These are phyloP conservation scores for Passer montanus DNA, from an alignment of 2,113 vertebrate genomes.

Conservation along the genomic window DNA sequence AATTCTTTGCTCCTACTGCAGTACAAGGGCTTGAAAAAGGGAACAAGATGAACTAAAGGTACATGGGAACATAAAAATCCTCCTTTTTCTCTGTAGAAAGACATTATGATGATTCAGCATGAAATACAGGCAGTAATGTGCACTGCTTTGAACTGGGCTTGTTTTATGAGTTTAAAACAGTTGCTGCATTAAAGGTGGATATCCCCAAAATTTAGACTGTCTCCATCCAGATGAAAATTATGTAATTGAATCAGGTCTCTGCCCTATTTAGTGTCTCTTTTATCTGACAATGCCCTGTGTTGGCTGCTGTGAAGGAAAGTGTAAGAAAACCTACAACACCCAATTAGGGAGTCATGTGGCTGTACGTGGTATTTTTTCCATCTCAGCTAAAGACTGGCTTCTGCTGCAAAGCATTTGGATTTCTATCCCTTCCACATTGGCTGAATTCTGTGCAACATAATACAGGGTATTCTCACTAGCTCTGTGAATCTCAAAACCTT, in stretches of 20 bases:
- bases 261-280: background rate
- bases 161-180: constrained; percentile 24
- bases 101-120: constrained; percentile 25
- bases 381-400: constrained; percentile 1
- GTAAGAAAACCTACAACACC: background rate
- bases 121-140: background rate
- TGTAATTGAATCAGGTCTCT: background rate
- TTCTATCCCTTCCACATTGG: background rate
- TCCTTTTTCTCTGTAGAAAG: background rate
- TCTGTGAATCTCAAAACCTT: background rate
- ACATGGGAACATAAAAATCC: constrained; percentile 12
- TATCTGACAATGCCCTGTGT: background rate
- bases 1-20: constrained; percentile 4
- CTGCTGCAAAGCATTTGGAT: background rate
- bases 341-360: constrained; percentile 17
- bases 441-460: background rate
- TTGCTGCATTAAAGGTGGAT: background rate
- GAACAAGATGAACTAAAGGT: background rate
- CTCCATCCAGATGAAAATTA: background rate
- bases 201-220: background rate
- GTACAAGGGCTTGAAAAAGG: constrained; percentile 29
- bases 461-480: background rate
- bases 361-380: background rate
- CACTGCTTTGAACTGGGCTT: background rate
- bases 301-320: constrained; percentile 30